These are phyloP conservation scores for Hermatobates lingyangjiaoensis DNA, from an alignment of 1,140 invertebrate genomes.

Conservation along the genomic window DNA sequence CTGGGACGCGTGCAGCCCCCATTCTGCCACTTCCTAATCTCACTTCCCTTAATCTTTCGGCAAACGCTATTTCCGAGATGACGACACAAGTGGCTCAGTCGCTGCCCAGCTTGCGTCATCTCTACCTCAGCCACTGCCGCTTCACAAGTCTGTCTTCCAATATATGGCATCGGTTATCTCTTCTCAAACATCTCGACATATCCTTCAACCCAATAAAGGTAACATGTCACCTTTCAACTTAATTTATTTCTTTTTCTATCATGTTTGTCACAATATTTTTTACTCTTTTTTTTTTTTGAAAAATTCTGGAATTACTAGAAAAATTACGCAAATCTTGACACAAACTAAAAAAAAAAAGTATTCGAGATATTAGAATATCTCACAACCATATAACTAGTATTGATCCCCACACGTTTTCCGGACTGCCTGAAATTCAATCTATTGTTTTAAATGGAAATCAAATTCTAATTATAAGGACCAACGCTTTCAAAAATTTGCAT, in stretches of 20 bases:
- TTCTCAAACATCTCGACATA: slow-evolving; percentile 38
- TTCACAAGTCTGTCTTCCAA: slow-evolving; percentile 40
- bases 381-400: slow-evolving; percentile 47
- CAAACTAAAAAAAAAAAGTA: no score
- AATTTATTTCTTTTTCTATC: no score
- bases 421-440: slow-evolving; percentile 41
- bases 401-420: slow-evolving; percentile 38
- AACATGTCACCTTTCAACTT: no score
- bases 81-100: slow-evolving; percentile 39
- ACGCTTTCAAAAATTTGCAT: slow-evolving; percentile 42
- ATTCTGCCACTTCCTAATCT: slow-evolving; percentile 48
- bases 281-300: no score
- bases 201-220: slow-evolving; percentile 43
- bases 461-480: slow-evolving; percentile 33
- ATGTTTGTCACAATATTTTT: no score
- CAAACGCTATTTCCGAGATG: slow-evolving; percentile 43
- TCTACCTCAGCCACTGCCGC: slow-evolving; percentile 45
- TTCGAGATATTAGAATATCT: slow-evolving; percentile 55
- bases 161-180: slow-evolving; percentile 32
- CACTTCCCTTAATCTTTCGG: slow-evolving; percentile 51
- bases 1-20: slow-evolving; percentile 52
- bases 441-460: slow-evolving; percentile 51
- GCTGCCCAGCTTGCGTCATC: slow-evolving; percentile 37
- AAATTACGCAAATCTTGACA: no score
- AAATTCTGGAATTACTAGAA: no score